Evolutionary conservation across 2,797 vertebrate species (phyloP).

Genomic region (Enteromius argenteus): DNA sequence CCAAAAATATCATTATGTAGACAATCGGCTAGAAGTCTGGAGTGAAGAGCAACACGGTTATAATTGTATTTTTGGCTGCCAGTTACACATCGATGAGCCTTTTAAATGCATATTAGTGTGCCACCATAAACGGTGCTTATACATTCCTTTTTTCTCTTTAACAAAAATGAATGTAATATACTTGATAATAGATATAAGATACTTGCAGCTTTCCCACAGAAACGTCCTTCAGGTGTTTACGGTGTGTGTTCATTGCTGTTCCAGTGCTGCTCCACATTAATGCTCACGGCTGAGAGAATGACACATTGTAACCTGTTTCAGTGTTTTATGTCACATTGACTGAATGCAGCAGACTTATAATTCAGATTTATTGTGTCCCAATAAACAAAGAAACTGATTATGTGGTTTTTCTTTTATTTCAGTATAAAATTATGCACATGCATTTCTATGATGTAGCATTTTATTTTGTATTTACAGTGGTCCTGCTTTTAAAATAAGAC

Average conservation of each 20-base stretch:
- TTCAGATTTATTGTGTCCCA: background rate
- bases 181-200: constrained; percentile 2
- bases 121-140: background rate
- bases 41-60: background rate
- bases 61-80: background rate
- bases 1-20: background rate
- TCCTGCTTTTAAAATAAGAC: background rate
- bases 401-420: constrained; percentile 3
- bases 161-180: constrained; percentile 20
- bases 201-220: background rate
- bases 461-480: background rate
- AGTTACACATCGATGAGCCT: background rate
- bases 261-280: constrained; percentile 20
- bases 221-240: background rate
- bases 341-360: background rate
- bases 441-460: background rate
- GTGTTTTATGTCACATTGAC: background rate
- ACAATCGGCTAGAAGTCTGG: background rate
- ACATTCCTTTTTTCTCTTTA: constrained; percentile 12
- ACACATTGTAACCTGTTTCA: background rate
- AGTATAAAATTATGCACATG: background rate
- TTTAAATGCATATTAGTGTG: background rate
- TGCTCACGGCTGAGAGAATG: background rate
- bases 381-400: constrained; percentile 33
- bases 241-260: background rate